Percentiles rank a stretch among this genome's conserved stretches.
Conservation (phyloP, 2,113 vertebrate genomes). For the Neoarius graeffei region DNA sequence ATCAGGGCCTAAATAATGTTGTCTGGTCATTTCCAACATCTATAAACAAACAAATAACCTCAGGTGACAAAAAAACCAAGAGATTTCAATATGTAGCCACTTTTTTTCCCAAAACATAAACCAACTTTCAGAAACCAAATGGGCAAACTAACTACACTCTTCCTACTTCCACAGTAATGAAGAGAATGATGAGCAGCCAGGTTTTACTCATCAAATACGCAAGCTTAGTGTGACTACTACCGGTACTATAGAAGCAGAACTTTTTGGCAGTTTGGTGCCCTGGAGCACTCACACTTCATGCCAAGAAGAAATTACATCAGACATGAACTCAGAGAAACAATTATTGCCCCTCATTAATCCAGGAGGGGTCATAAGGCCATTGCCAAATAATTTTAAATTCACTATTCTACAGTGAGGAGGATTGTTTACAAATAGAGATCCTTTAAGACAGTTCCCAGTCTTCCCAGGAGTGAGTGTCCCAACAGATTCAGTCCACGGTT, state of each 20-base stretch:
- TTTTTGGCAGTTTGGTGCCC: neutral
- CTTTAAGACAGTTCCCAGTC: neutral
- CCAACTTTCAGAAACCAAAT: neutral
- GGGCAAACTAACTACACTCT: neutral
- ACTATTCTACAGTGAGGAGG: neutral
- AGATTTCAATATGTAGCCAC: neutral
- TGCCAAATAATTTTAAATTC: neutral
- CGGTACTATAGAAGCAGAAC: neutral
- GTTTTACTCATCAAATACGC: neutral
- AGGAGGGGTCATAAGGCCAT: neutral
- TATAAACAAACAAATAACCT: neutral
- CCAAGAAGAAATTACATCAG: neutral
- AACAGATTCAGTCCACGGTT: neutral
- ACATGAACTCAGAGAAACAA: neutral
- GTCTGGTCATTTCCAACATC: neutral
- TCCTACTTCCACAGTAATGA: neutral
- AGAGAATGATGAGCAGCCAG: neutral
- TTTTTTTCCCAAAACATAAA: neutral
- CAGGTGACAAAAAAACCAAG: neutral
- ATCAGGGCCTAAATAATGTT: neutral
- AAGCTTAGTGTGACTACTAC: neutral
- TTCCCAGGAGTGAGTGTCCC: neutral
- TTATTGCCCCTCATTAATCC: neutral
- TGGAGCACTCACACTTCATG: neutral
- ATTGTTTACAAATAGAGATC: neutral